These are phyloP conservation scores for Diorhabda sublineata DNA, from an alignment of 1,140 invertebrate genomes.

Conservation along the genomic window DNA sequence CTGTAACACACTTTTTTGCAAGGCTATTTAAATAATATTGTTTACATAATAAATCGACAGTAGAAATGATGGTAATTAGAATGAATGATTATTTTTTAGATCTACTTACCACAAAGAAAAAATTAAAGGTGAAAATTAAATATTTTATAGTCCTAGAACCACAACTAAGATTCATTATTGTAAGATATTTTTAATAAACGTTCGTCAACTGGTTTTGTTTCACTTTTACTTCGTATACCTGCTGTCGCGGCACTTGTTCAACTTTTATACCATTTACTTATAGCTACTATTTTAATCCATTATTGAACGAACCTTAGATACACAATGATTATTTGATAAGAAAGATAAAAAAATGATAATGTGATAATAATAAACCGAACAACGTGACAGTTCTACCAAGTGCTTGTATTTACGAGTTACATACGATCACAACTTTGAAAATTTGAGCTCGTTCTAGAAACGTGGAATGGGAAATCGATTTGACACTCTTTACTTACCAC, in stretches of 20 bases:
- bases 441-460: not conserved
- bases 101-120: slow-evolving; percentile 40
- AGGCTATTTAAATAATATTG: slow-evolving; percentile 6
- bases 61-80: too few relatives aligned
- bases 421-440: not conserved
- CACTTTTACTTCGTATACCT: slow-evolving; percentile 4
- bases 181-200: not conserved
- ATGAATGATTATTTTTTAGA: too few relatives aligned
- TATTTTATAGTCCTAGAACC: slow-evolving; percentile 39
- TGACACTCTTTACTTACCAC: not conserved
- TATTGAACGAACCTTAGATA: not conserved
- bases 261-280: not conserved
- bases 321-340: not conserved
- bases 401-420: not conserved
- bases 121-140: slow-evolving; percentile 33
- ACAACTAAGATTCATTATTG: slow-evolving; percentile 35
- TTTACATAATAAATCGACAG: not conserved
- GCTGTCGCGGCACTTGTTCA: not conserved
- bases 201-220: not conserved
- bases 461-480: not conserved
- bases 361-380: not conserved
- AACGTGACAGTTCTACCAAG: not conserved
- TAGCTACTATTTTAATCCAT: not conserved
- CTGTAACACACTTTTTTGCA: not conserved
- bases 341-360: not conserved